Base-by-base conservation (phyloP, 2,797 vertebrate species). In the Gambelia wislizenii region DNA sequence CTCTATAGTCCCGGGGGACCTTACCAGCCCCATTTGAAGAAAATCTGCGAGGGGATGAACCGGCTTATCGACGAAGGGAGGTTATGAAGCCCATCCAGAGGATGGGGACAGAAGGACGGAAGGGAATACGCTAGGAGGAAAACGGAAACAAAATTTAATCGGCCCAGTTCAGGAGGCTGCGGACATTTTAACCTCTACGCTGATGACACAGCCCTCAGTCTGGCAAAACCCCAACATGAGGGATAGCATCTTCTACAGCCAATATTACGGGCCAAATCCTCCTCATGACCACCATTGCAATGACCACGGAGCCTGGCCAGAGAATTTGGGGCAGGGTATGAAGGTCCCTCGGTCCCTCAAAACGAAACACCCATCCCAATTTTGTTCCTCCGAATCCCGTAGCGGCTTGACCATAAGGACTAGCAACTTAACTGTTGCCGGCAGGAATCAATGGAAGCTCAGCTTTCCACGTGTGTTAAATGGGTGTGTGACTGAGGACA, bases 11-110 rank as follows among this genome's bases (percentile, higher is more conserved):
- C 98, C 0, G 88, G 59, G 0, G 93, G 97, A 1, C 92, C 97
- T 61, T 98, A 98, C 86, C 90, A 95, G 56, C 91, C 97, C 79
- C 95, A 97, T 94, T 97, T 98, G 36, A 94, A 93, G 96, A 98
- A 97, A 95, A 98, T 99, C 95, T 99, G 98, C 87, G 97, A 95
- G 0, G 98, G 98, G 94, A 97, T 99, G 86, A 93, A 98, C 95
- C 98, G 98, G 97, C 91, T 99, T 89, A 89, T 99, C 49, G 98
- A 99, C 4, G 98, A 98, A 0, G 98, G 97, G 9, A 98, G 95
- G 61, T 93, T 98, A 89, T 98, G 95, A 89, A 96, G 10, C 0
- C 8, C 3, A 9, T 30, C 30, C 4, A 3, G 22, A n/a, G 30
- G 10, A 4, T n/a, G 25, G 6, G 61, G 9, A 8, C 70, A 44